phyloP scores from a whole-genome alignment of 2,113 vertebrate genomes.

The Axis porcinus region DNA sequence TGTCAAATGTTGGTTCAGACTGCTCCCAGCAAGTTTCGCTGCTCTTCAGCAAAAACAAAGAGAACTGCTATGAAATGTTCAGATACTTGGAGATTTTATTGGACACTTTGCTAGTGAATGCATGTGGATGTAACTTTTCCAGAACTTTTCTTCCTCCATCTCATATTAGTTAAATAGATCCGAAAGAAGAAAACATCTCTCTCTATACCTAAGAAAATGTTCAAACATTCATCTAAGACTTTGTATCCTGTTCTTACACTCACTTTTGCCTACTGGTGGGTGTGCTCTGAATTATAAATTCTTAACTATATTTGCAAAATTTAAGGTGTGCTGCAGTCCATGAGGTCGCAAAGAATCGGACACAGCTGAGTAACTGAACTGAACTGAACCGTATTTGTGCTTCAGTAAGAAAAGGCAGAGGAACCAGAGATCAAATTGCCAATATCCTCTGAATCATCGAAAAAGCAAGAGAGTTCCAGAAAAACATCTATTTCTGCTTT shows the following conservation, averaged over 20 bases:
- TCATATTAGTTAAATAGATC: not conserved
- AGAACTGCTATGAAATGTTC: not conserved
- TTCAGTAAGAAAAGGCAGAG: not conserved
- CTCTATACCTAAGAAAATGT: not conserved
- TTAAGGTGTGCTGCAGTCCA: not conserved
- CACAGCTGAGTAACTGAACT: not conserved
- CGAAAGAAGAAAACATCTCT: not conserved
- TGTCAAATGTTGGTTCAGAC: not conserved
- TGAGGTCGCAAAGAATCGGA: accelerated
- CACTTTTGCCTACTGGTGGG: not conserved
- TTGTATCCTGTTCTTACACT: not conserved
- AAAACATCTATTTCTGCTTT: not conserved
- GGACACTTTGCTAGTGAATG: not conserved
- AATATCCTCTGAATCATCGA: not conserved
- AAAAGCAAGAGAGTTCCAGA: not conserved
- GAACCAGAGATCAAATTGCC: not conserved
- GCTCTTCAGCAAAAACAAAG: not conserved
- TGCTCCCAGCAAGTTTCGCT: not conserved
- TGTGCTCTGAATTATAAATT: not conserved
- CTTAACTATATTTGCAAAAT: not conserved
- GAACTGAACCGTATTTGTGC: not conserved
- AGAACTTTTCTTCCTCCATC: not conserved
- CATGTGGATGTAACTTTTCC: not conserved
- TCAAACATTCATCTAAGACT: not conserved
- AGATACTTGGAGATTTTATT: not conserved